A percentile compares a stretch with the other conserved stretches of the same genome.
Conservation (phyloP, 64 coral and sea anemone genomes). For the Montipora sp. region DNA sequence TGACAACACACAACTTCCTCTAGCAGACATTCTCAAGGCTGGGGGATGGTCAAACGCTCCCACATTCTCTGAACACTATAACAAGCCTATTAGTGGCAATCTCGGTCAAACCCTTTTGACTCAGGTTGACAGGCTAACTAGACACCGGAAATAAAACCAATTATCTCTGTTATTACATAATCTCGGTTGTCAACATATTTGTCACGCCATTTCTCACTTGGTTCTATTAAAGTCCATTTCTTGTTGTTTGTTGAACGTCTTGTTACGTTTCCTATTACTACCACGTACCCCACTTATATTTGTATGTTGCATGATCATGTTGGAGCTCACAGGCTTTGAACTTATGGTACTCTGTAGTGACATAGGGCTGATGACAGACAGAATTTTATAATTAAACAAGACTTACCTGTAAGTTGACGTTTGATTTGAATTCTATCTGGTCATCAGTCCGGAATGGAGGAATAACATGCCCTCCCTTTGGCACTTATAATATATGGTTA, state of each 20-base stretch:
- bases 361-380: too few species aligned
- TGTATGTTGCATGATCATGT: not conserved
- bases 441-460: too few species aligned
- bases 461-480: not conserved
- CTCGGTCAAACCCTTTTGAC: too few species aligned
- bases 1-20: too few species aligned
- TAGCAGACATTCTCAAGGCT: too few species aligned
- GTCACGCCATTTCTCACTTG: not conserved
- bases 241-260: constrained; percentile 9
- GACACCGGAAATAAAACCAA: not conserved
- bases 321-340: constrained; percentile 1
- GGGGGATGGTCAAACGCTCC: too few species aligned
- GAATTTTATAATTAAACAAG: constrained; percentile 1
- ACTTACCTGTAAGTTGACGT: not conserved
- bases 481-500: not conserved
- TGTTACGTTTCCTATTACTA: constrained; percentile 11
- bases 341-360: not conserved
- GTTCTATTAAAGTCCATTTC: not conserved
- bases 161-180: not conserved
- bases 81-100: too few species aligned
- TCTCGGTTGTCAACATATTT: too few species aligned
- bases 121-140: too few species aligned
- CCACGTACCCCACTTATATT: not conserved
- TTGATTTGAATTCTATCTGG: constrained; percentile 6
- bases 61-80: too few species aligned